Percentiles rank a stretch among this genome's conserved stretches.
Evolutionary conservation across 2,797 vertebrate species (phyloP).

Genomic region (Enteromius paludinosus): DNA sequence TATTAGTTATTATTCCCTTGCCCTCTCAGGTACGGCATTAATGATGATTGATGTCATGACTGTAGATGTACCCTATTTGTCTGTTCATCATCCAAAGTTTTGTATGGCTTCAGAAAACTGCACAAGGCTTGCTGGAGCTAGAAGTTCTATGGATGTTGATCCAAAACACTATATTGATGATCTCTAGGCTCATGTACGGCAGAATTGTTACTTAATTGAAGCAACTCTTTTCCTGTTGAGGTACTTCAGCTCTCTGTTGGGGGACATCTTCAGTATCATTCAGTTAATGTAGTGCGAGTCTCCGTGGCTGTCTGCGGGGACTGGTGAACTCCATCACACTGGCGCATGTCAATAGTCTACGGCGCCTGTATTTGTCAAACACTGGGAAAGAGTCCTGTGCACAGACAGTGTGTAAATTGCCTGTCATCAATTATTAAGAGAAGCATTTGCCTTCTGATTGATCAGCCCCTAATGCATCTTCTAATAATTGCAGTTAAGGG

Average conservation of each 20-base stretch:
- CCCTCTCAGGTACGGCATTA: not conserved
- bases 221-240: conserved; percentile 29
- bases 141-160: conserved; percentile 9
- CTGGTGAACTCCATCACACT: conserved; percentile 32
- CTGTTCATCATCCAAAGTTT: conserved; percentile 1
- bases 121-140: not conserved
- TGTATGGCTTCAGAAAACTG: not conserved
- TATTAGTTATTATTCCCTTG: not conserved
- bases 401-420: conserved; percentile 58
- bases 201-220: conserved; percentile 17
- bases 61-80: not conserved
- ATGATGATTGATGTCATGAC: not conserved
- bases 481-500: conserved; percentile 58
- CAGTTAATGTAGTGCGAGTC: conserved; percentile 47
- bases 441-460: conserved; percentile 61
- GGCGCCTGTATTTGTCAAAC: conserved; percentile 50
- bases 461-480: conserved; percentile 62
- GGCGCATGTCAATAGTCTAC: conserved; percentile 40
- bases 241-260: conserved; percentile 17
- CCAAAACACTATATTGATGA: conserved; percentile 9
- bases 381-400: conserved; percentile 20
- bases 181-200: conserved; percentile 30
- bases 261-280: conserved; percentile 23
- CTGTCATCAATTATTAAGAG: conserved; percentile 65
- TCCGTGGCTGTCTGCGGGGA: conserved; percentile 27